Percentiles rank a stretch among this genome's conserved stretches.
These are phyloP conservation scores for cattle (Bos taurus) DNA, from an alignment of 2,113 vertebrate genomes.

Conservation along the genomic window ARS-UCD2.0 NC_037339.1:84292001-84292500, in stretches of 20 bases:
- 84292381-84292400: background rate
- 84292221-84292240: background rate
- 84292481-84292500: background rate
- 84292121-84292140: background rate
- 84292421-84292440: background rate
- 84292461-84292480: background rate
- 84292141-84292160: background rate
- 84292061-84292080: background rate
- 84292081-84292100: background rate
- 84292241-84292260: fast-evolving
- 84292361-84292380: background rate
- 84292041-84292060: background rate
- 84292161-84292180: background rate
- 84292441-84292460: background rate
- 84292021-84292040: fast-evolving
- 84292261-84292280: background rate
- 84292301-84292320: background rate
- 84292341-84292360: background rate
- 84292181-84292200: background rate
- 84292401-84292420: background rate
- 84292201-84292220: background rate
- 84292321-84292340: background rate
- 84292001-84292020: background rate
- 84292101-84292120: background rate
- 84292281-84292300: background rate